phyloP scores from a whole-genome alignment of 2,797 vertebrate species.

The Australoheros facetus region DNA sequence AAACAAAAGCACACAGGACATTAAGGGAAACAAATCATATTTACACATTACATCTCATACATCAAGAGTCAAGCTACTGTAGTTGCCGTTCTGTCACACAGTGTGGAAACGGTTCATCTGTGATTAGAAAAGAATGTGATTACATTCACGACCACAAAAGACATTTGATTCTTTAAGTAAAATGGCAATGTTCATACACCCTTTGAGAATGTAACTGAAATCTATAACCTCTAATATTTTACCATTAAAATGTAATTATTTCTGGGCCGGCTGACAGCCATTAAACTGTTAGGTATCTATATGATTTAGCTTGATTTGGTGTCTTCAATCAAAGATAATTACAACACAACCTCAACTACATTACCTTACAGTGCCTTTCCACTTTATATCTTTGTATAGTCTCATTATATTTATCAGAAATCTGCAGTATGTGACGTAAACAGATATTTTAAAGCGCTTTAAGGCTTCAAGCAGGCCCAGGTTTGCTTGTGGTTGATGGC shows the following conservation, averaged over 20 bases:
- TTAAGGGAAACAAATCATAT: constrained; percentile 55
- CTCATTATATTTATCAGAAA: background rate
- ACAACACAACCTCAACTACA: background rate
- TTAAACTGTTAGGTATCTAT: background rate
- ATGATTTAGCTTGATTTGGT: background rate
- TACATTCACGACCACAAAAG: background rate
- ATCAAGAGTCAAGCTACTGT: constrained; percentile 19
- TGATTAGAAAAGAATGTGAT: background rate
- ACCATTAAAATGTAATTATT: background rate
- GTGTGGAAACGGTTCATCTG: background rate
- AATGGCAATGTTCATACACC: background rate
- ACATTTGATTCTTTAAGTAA: background rate
- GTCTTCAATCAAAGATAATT: background rate
- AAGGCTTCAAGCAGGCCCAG: background rate
- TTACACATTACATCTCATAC: constrained; percentile 54
- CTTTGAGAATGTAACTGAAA: background rate
- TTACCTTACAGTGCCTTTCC: background rate
- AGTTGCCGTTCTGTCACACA: constrained; percentile 22
- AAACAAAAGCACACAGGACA: constrained; percentile 53
- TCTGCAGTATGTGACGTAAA: background rate
- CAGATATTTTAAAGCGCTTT: background rate
- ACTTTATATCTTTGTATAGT: background rate
- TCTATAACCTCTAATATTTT: background rate
- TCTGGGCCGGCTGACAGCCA: too few relatives aligned
- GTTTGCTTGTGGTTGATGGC: background rate